Conservation (phyloP, 2,113 vertebrate species). For the Planiliza haematocheilus region DNA sequence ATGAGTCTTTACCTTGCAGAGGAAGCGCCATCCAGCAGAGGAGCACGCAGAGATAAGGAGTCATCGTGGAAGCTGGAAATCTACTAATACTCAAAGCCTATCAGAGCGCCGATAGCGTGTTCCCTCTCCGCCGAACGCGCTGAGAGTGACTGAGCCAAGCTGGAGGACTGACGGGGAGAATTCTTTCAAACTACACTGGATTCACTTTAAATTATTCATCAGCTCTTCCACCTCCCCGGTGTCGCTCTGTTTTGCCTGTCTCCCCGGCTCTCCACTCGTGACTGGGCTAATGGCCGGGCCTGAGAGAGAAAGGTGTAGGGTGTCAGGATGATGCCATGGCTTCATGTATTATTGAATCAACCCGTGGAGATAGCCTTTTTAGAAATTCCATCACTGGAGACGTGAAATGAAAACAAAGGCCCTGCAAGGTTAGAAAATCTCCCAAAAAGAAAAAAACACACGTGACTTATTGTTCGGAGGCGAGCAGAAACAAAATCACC, state of each 20-base stretch:
- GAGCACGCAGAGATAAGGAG: slow-evolving; percentile 44
- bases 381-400: slow-evolving; percentile 62
- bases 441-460: too few relatives aligned
- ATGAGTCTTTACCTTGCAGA: slow-evolving; percentile 75
- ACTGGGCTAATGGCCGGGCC: slow-evolving; percentile 42
- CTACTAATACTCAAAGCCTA: slow-evolving; percentile 39
- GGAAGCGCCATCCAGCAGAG: slow-evolving; percentile 66
- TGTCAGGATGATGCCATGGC: slow-evolving; percentile 66
- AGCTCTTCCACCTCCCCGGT: slow-evolving; percentile 45
- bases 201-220: slow-evolving; percentile 78
- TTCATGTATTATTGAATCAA: slow-evolving; percentile 79
- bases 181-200: slow-evolving; percentile 54
- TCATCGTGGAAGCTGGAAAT: too few relatives aligned
- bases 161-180: slow-evolving; percentile 28
- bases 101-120: slow-evolving; percentile 9
- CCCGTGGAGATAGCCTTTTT: slow-evolving; percentile 36
- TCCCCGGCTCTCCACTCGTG: slow-evolving; percentile 56
- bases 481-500: slow-evolving; percentile 17
- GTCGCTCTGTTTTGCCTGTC: slow-evolving; percentile 42
- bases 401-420: slow-evolving; percentile 32
- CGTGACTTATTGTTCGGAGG: slow-evolving; percentile 34
- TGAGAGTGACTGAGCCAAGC: slow-evolving; percentile 35
- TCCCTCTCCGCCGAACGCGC: slow-evolving; percentile 41
- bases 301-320: slow-evolving; percentile 61
- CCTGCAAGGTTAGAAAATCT: slow-evolving; percentile 9